Evolutionary conservation across 2,797 vertebrate genomes (phyloP).

Genomic region (Pterois miles): DNA sequence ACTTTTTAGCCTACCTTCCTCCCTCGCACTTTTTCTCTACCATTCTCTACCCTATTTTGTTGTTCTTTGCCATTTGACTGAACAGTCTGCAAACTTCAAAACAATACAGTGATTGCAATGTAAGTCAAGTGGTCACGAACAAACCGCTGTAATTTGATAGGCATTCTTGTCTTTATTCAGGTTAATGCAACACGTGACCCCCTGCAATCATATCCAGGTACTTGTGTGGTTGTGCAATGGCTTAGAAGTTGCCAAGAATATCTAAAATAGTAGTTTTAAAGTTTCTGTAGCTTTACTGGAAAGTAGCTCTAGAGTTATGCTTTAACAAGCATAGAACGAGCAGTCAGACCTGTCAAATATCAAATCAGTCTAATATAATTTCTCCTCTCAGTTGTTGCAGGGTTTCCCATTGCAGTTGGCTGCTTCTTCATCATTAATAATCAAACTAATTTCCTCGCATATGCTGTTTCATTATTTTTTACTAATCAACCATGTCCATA

Average conservation of each 20-base stretch:
- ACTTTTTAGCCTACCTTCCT: no score
- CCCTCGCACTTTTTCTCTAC: not conserved
- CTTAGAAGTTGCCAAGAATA: not conserved
- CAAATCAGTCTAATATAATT: not conserved
- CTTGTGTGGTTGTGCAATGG: not conserved
- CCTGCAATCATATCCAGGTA: not conserved
- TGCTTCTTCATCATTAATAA: constrained; percentile 3
- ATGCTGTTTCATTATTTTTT: constrained; percentile 1
- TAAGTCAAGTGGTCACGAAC: not conserved
- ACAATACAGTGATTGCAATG: not conserved
- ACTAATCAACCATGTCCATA: not conserved
- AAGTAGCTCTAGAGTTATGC: not conserved
- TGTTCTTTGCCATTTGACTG: not conserved
- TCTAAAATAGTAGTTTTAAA: not conserved
- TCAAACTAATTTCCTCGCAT: not conserved
- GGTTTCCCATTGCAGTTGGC: not conserved
- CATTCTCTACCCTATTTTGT: not conserved
- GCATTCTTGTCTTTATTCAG: not conserved
- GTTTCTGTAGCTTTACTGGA: not conserved
- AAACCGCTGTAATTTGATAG: not conserved
- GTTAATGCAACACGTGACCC: not conserved
- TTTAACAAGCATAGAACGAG: not conserved
- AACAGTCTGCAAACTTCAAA: not conserved
- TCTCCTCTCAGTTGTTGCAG: not conserved
- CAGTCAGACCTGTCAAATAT: not conserved